Base-by-base conservation (phyloP, 2,113 vertebrate genomes). In the Calidris pygmaea region DNA sequence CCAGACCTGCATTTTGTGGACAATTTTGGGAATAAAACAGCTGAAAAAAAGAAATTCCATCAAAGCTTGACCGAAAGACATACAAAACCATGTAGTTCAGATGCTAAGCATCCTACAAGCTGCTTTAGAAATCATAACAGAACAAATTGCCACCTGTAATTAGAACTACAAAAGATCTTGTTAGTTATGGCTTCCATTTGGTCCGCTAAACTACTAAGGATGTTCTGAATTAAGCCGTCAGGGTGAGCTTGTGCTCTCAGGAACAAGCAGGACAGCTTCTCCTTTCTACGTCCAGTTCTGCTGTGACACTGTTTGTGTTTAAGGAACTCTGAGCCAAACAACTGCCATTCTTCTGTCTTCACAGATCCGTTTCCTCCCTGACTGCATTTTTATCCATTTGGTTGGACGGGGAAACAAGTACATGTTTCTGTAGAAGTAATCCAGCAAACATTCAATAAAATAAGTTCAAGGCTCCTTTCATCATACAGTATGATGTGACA, bases 121-220 rank as follows among this genome's bases (percentile, higher is more conserved):
- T 83, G 30, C 37, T 92, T 91, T 74, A 85, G 67, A 85, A 76
- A 83, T 66, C 62, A 66, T 43, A 73, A 35, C 84, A 94, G 15
- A 55, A 34, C 15, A 52, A 91, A 50, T 26, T 74, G 26, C 8
- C 43, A 72, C 24, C 43, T 79, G 53, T 83, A 95, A 85, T 80
- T 85, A 85, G 71, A 91, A 56, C 35, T 87, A 59, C 82, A 80
- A 85, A 83, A 67, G 39, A 35, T 94, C 81, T 20, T 85, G 23
- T 90, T 91, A 93, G 39, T 79, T 90, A 82, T 37, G 67, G 27
- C 12, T 91, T 94, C 85, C 53, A 90, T 93, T 89, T 94, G 30
- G 67, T 77, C 32, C 73, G 35, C 71, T 89, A 83, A 70, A 14
- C 27, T 6, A 7, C 93, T 88, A 91, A 62, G 16, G 47, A 67